Evolutionary conservation across 1,140 invertebrate species (phyloP).

Genomic region (Trichonephila clavipes): DNA sequence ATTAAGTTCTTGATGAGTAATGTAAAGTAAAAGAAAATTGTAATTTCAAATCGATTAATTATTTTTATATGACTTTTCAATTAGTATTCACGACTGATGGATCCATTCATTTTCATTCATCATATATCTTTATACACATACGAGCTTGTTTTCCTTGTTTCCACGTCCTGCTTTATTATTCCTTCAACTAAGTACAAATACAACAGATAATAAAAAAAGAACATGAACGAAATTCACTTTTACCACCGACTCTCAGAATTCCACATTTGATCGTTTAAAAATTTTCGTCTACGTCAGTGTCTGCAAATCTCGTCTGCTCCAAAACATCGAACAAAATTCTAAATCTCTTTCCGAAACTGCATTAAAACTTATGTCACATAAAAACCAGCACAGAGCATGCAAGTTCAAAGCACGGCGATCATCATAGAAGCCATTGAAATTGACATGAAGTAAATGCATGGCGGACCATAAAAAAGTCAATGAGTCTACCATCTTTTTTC

Average conservation of each 20-base stretch:
- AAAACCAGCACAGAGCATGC: background rate
- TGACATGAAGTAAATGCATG: conserved; percentile 4
- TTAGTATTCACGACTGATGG: no score
- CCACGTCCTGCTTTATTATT: no score
- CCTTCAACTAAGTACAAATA: no score
- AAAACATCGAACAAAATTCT: background rate
- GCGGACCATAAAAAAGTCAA: conserved; percentile 8
- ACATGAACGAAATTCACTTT: no score
- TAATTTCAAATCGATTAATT: no score
- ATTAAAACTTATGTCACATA: background rate
- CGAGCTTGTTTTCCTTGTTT: no score
- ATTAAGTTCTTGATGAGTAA: no score
- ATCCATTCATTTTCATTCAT: no score
- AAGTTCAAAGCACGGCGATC: conserved; percentile 1
- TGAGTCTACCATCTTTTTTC: background rate
- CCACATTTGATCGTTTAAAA: background rate
- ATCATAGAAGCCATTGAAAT: background rate
- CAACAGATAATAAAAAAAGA: no score
- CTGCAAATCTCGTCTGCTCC: background rate
- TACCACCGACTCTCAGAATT: background rate
- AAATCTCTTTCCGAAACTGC: background rate
- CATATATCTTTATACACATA: no score
- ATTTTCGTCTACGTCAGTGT: background rate
- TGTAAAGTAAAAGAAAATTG: no score
- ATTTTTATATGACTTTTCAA: no score